phyloP scores from a whole-genome alignment of 2,797 vertebrate genomes.

The Hippopotamyrus pictus region DNA sequence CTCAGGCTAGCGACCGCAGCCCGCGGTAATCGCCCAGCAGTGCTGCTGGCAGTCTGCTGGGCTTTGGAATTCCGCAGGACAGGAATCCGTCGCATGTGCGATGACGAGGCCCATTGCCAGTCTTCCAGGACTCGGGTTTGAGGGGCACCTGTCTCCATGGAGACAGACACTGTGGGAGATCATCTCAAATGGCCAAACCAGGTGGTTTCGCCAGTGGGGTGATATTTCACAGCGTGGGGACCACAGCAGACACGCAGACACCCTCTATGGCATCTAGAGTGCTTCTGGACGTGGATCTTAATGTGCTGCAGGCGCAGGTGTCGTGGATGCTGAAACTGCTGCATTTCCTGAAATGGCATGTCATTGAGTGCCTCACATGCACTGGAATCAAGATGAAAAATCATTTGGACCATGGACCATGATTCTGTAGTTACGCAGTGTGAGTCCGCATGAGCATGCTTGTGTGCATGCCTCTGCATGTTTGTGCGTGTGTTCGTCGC shows the following conservation, averaged over 20 bases:
- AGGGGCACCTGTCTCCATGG: not conserved
- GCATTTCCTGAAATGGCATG: not conserved
- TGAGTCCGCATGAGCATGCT: conserved; percentile 10
- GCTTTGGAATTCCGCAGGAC: not conserved
- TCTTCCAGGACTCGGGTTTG: not conserved
- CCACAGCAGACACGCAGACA: not conserved
- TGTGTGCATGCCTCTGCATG: conserved; percentile 18
- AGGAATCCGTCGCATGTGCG: not conserved
- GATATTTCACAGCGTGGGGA: not conserved
- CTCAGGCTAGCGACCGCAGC: not conserved
- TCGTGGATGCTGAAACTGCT: not conserved
- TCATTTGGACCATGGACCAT: not conserved
- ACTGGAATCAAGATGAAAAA: not conserved
- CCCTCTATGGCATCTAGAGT: not conserved
- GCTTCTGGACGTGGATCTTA: not conserved
- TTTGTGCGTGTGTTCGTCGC: not conserved
- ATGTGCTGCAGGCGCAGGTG: not conserved
- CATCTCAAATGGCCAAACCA: not conserved
- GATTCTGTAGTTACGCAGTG: not conserved
- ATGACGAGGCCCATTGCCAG: not conserved
- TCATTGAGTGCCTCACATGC: not conserved
- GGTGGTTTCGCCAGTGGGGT: not conserved
- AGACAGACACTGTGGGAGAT: not conserved
- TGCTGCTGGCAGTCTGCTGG: not conserved
- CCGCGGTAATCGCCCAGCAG: not conserved